These are phyloP conservation scores for Mycteria americana DNA, from an alignment of 2,797 vertebrate genomes.

Conservation along the genomic window DNA sequence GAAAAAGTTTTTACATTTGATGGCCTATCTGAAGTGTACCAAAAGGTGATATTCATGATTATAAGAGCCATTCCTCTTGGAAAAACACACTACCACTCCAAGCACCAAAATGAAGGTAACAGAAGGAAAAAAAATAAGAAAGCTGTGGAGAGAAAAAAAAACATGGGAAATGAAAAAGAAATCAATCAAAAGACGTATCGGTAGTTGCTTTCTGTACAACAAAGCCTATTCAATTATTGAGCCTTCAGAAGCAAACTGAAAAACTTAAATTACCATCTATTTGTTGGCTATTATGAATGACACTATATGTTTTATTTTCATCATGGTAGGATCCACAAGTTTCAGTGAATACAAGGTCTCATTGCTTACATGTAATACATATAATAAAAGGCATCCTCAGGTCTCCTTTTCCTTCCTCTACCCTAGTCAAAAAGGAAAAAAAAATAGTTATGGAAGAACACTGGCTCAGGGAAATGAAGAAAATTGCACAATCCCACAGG, in stretches of 20 bases:
- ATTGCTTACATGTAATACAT: background rate
- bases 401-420: background rate
- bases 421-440: background rate
- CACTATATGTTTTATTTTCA: background rate
- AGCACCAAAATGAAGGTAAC: constrained; percentile 2
- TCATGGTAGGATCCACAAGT: background rate
- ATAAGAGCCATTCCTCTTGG: constrained; percentile 32
- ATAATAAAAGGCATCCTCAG: background rate
- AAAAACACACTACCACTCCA: constrained; percentile 22
- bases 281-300: background rate
- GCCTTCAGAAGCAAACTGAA: background rate
- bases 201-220: background rate
- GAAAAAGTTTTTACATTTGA: background rate
- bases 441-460: background rate
- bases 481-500: background rate
- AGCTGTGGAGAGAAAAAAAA: background rate
- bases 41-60: constrained; percentile 48
- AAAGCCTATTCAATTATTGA: background rate
- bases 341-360: background rate
- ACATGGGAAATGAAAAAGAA: background rate
- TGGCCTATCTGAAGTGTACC: constrained; percentile 26
- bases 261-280: background rate
- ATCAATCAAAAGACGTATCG: background rate
- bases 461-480: background rate
- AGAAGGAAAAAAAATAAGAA: background rate